Conservation (phyloP, 2,888 invertebrate species). For the Agrochola lychnidis region DNA sequence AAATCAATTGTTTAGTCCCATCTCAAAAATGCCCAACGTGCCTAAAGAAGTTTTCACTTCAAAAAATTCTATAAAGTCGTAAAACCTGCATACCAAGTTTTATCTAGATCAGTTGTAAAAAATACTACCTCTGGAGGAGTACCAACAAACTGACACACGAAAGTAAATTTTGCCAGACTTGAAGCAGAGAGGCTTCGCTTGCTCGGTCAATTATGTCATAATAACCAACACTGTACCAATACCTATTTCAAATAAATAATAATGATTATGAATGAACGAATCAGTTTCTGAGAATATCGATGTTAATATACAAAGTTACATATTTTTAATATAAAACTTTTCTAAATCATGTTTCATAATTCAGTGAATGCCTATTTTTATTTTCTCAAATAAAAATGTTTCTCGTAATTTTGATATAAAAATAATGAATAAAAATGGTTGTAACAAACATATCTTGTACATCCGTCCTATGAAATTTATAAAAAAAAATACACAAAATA, state of each 20-base stretch:
- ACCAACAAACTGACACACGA: too few relatives aligned
- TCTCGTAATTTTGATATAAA: constrained; percentile 9
- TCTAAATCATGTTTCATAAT: background rate
- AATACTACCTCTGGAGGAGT: too few relatives aligned
- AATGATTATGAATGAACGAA: background rate
- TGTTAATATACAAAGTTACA: constrained; percentile 2
- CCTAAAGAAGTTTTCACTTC: too few relatives aligned
- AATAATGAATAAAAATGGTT: constrained; percentile 42
- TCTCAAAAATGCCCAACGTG: too few relatives aligned
- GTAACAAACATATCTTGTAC: constrained; percentile 56
- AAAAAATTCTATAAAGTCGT: too few relatives aligned
- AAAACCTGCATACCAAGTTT: too few relatives aligned
- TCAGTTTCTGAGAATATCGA: background rate
- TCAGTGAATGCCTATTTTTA: constrained; percentile 17
- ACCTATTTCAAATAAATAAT: too few relatives aligned
- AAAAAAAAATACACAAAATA: background rate
- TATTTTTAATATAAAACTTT: background rate
- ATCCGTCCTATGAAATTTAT: constrained; percentile 58
- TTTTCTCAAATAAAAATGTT: background rate
- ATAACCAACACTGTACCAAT: too few relatives aligned
- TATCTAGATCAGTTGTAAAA: too few relatives aligned
- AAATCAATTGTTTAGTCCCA: too few relatives aligned
- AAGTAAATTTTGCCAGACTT: too few relatives aligned
- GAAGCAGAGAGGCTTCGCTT: too few relatives aligned
- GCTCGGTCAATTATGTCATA: background rate